Evolutionary conservation across 1,140 invertebrate genomes (phyloP).

Genomic region (Hermetia illucens): DNA sequence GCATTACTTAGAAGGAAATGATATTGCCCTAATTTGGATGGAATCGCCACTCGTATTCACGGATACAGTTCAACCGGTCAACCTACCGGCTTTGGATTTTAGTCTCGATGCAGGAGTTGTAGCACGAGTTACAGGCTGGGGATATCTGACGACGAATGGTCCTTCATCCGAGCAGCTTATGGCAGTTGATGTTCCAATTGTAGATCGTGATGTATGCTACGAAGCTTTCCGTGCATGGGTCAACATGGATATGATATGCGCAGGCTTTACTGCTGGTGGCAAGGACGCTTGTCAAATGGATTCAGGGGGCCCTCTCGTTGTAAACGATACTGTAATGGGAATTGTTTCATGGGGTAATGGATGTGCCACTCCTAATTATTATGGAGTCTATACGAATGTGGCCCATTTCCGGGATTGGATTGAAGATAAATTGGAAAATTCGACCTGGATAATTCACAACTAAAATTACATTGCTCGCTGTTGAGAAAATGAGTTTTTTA

Average conservation of each 20-base stretch:
- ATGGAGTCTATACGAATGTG: constrained; percentile 35
- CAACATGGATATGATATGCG: constrained; percentile 34
- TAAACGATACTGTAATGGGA: constrained; percentile 31
- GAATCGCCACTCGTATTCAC: not conserved
- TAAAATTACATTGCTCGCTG: no score
- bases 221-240: no score
- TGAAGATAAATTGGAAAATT: constrained; percentile 8
- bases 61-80: not conserved
- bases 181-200: constrained; percentile 25
- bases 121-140: not conserved
- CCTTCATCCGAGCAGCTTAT: constrained; percentile 17
- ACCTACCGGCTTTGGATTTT: not conserved
- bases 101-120: not conserved
- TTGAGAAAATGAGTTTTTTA: no score
- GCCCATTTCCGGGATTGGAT: constrained; percentile 21
- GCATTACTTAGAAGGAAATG: no score
- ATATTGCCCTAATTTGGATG: not conserved
- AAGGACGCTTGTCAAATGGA: constrained; percentile 33
- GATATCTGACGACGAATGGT: constrained; percentile 16
- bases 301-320: constrained; percentile 14
- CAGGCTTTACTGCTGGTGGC: constrained; percentile 29
- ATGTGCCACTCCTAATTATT: constrained; percentile 36
- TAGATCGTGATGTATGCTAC: constrained; percentile 18
- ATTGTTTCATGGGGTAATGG: constrained; percentile 31
- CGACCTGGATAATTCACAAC: not conserved